These are phyloP conservation scores for Typhlichthys eigenmanni DNA, from an alignment of 2,797 vertebrate genomes.

Conservation along the genomic window DNA sequence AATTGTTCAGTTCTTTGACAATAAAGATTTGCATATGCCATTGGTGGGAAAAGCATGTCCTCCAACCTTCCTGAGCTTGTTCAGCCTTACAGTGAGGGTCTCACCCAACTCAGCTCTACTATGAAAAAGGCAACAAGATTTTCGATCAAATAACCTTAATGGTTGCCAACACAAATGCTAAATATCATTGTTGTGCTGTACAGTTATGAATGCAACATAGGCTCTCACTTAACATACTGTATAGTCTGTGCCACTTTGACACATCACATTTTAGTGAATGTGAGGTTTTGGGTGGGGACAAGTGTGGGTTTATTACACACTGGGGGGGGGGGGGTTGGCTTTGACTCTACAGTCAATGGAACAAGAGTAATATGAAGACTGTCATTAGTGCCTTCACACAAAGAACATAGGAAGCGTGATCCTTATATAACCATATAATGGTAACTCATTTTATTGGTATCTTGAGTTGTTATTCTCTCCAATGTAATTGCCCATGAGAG, in stretches of 20 bases:
- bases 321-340: slow-evolving; percentile 16
- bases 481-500: neutral
- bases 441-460: neutral
- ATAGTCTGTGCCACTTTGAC: slow-evolving; percentile 25
- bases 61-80: too few relatives aligned
- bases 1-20: too few relatives aligned
- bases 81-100: too few relatives aligned
- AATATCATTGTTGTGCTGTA: too few relatives aligned
- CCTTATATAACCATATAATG: slow-evolving; percentile 4
- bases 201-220: too few relatives aligned
- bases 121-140: too few relatives aligned
- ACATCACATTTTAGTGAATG: slow-evolving; percentile 44
- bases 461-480: slow-evolving; percentile 2
- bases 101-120: too few relatives aligned
- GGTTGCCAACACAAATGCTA: too few relatives aligned
- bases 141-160: too few relatives aligned
- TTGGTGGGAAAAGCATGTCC: too few relatives aligned
- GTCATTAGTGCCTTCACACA: slow-evolving; percentile 5
- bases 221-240: neutral
- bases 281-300: slow-evolving; percentile 28
- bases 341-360: slow-evolving; percentile 26
- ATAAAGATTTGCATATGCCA: too few relatives aligned
- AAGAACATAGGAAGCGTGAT: slow-evolving; percentile 16
- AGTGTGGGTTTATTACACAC: slow-evolving; percentile 32
- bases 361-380: slow-evolving; percentile 33